Evolutionary conservation across 1,140 invertebrate genomes (phyloP), one percentile per base, ranked within the genome.

Genomic region (Drosophila pectinifera): DNA sequence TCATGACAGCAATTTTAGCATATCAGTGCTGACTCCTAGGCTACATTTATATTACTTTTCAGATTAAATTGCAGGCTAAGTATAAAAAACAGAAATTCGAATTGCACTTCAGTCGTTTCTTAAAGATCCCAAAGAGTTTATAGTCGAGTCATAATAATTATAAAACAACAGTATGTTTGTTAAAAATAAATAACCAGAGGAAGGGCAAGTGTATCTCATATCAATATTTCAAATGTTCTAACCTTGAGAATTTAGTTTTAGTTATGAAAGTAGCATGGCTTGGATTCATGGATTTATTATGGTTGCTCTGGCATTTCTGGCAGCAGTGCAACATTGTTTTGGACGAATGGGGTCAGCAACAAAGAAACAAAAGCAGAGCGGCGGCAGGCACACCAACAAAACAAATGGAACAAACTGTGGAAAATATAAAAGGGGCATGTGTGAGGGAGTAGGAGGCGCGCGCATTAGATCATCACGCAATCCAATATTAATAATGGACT

Each of bases 381-480:
- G 14, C 62, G 28, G 64, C 28, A 45, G 49, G 34, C 31, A 22
- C 49, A 36, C 18, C 13, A 53, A 36, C 26, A 61, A 38, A 36
- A 48, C 57, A 69, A 34, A 45, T 53, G 49, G 31, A 69, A n/a
- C 62, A 48, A 48, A 63, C 14, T 34, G 49, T 41, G 49, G 26
- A 20, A 58, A 51, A 14, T 42, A 62, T 38, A 46, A 58, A 67
- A 36, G 49, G 41, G 16, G 46, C 53, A 53, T 42, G 42, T 69
- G 67, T 46, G 54, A 51, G 41, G 49, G 8, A 5, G 22, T 16
- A 43, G 8, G 31, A 42, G 54, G 48, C 26, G 49, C 45, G 57
- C 75, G 84, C 83, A 88, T 89, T 88, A 88, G 83, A 88, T 88
- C 76, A 89, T 89, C 78, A 85, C 68, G 68, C 68, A 72, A 72